phyloP scores from a whole-genome alignment of 2,113 vertebrate genomes.

The Silurus asotus region DNA sequence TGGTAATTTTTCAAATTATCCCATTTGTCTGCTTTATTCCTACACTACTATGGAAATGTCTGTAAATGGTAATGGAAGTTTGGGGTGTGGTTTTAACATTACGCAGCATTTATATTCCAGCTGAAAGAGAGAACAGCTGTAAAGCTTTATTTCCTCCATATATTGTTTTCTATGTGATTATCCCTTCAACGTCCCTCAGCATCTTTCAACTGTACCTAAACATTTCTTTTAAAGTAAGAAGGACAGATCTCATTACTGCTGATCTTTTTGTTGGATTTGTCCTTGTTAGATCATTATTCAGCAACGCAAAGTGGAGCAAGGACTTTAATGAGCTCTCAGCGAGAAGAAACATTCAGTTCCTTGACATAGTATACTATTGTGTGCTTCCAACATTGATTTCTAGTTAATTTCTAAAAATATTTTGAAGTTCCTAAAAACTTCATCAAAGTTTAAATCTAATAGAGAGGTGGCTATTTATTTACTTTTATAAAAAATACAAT shows the following conservation, averaged over 20 bases:
- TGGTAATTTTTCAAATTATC: constrained; percentile 70
- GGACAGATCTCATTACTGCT: constrained; percentile 72
- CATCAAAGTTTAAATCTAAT: not conserved
- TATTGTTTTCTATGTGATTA: constrained; percentile 26
- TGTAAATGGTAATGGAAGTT: constrained; percentile 48
- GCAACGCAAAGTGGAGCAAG: constrained; percentile 49
- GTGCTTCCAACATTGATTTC: not conserved
- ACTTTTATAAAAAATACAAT: not conserved
- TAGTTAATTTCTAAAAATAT: no score
- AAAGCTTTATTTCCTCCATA: constrained; percentile 46
- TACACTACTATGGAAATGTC: constrained; percentile 51
- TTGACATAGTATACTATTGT: not conserved
- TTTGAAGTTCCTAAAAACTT: not conserved
- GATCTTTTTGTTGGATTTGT: constrained; percentile 56
- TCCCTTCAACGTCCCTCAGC: not conserved
- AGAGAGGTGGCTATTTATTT: not conserved
- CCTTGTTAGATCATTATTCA: constrained; percentile 67
- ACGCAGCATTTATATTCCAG: constrained; percentile 65
- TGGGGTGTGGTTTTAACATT: constrained; percentile 43
- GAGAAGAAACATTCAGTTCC: constrained; percentile 34
- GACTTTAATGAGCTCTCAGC: constrained; percentile 42
- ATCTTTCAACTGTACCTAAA: constrained; percentile 21
- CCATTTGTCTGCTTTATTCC: constrained; percentile 63
- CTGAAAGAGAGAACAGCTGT: constrained; percentile 57
- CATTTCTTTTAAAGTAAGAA: constrained; percentile 33